Evolutionary conservation across 1,140 invertebrate species (phyloP), one percentile per base, ranked within the genome.

Genomic region (Tetranychus urticae): DNA sequence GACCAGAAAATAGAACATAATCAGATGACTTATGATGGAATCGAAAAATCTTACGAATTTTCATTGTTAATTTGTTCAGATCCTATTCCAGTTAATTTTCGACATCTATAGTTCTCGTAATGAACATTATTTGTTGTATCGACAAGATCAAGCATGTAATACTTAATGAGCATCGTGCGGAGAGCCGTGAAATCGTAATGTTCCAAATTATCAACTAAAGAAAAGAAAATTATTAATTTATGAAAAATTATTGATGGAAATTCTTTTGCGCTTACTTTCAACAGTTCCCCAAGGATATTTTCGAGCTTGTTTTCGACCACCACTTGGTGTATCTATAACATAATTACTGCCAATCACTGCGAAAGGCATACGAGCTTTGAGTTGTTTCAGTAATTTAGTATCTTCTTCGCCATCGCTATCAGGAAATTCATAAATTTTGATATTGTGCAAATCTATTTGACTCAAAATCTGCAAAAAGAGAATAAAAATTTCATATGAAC

Each of bases 391-490:
- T 59, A 81, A 71, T 72, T 84, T 84, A 50, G 81, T 82, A 62
- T 80, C 80, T 65, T 88, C 85, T 65, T 85, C 82, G 61, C 79
- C 74, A 36, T 75, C 71, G 42, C 78, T 75, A 67, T 88, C 86
- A 10, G 94, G 92, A 70, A 99, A 98, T 70, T 97, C 90, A 75
- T 98, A 99, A 65, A 98, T 92, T 75, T 93, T 94, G 66, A 99
- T 98, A 77, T 97, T 94, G 74, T 97, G 84, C 72, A 92, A 85
- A 55, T 83, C 82, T 68, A 98, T 92, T 77, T 98, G 92, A 71
- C 92, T 93, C 69, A 97, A 77, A 70, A 99, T 88, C 84, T 88
- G 69, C 1, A 23, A 55, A 34, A 14, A 5, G 48, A 4, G 23
- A 50, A 50, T 23, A 23, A 23, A 23, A 23, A 23, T 23, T 23